Conservation (phyloP, 2,888 invertebrate genomes). For the Scaptomyza flava region DNA sequence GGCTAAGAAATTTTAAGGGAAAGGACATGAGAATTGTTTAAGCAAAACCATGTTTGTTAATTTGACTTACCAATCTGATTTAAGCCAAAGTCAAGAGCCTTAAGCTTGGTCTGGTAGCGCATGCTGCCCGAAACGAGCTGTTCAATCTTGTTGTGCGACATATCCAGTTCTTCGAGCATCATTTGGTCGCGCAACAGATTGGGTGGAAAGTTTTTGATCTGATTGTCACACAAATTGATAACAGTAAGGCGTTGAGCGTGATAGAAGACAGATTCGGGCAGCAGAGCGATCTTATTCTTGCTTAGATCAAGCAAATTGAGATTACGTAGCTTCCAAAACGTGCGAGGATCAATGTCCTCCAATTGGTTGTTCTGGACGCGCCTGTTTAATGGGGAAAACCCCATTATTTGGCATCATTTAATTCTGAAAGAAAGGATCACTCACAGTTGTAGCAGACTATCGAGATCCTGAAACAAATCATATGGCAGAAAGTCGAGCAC, state of each 20-base stretch:
- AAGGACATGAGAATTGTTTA: neutral
- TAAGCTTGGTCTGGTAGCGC: slow-evolving; percentile 85
- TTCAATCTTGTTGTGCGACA: slow-evolving; percentile 87
- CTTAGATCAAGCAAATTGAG: slow-evolving; percentile 87
- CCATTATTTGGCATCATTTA: neutral
- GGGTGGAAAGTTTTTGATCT: slow-evolving; percentile 85
- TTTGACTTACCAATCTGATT: slow-evolving; percentile 85
- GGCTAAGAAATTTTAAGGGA: slow-evolving; percentile 49
- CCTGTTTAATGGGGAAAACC: slow-evolving; percentile 78
- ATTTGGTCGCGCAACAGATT: slow-evolving; percentile 85
- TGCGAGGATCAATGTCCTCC: slow-evolving; percentile 85
- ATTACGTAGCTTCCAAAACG: slow-evolving; percentile 86
- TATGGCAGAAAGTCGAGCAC: slow-evolving; percentile 87
- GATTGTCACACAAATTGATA: slow-evolving; percentile 83
- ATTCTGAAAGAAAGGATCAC: slow-evolving; percentile 58
- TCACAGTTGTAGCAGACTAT: slow-evolving; percentile 87
- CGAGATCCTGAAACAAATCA: slow-evolving; percentile 87
- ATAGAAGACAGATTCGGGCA: slow-evolving; percentile 86
- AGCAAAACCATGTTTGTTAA: neutral
- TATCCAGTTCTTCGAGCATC: slow-evolving; percentile 87
- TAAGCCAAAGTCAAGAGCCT: slow-evolving; percentile 87
- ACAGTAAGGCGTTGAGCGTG: slow-evolving; percentile 83
- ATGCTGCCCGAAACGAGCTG: slow-evolving; percentile 85
- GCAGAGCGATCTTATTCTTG: slow-evolving; percentile 85
- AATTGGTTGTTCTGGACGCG: slow-evolving; percentile 87